Conservation (phyloP, 1,140 invertebrate genomes). For the Drosophila aff. region DNA sequence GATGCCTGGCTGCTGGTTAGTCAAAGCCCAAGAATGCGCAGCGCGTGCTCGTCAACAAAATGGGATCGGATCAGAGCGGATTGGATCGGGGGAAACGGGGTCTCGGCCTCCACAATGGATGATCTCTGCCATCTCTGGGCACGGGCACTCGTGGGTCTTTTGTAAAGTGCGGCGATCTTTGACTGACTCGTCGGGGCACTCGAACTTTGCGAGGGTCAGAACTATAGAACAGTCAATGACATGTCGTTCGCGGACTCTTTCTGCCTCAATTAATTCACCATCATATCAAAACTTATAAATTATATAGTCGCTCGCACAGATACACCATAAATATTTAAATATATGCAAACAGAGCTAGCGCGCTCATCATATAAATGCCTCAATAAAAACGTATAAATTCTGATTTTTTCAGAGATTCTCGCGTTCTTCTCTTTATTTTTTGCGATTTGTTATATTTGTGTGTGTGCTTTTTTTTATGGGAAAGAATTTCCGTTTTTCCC, state of each 20-base stretch:
- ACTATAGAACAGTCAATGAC: slow-evolving; percentile 80
- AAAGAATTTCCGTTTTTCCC: slow-evolving; percentile 70
- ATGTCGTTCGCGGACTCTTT: slow-evolving; percentile 35
- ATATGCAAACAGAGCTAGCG: slow-evolving; percentile 35
- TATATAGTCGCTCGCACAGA: slow-evolving; percentile 43
- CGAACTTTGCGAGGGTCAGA: slow-evolving; percentile 81
- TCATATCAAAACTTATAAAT: slow-evolving; percentile 75
- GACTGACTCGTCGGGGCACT: slow-evolving; percentile 44
- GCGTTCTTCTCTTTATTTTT: slow-evolving; percentile 24
- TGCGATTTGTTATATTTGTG: slow-evolving; percentile 37
- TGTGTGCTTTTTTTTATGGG: slow-evolving; percentile 35
- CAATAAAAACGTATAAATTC: slow-evolving; percentile 62
- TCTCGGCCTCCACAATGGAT: slow-evolving; percentile 56
- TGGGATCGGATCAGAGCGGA: slow-evolving; percentile 1
- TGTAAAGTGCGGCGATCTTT: slow-evolving; percentile 80
- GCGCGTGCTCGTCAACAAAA: slow-evolving; percentile 46
- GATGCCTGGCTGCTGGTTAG: slow-evolving; percentile 42
- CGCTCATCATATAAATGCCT: slow-evolving; percentile 37
- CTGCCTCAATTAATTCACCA: slow-evolving; percentile 69
- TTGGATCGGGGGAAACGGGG: slow-evolving; percentile 11
- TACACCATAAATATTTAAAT: slow-evolving; percentile 57
- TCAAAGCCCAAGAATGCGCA: slow-evolving; percentile 70
- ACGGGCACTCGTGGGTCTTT: slow-evolving; percentile 1
- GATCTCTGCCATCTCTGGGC: slow-evolving; percentile 7
- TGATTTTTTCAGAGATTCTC: slow-evolving; percentile 3